phyloP scores from a whole-genome alignment of 2,888 invertebrate species.

The Chrysina gloriosa region DNA sequence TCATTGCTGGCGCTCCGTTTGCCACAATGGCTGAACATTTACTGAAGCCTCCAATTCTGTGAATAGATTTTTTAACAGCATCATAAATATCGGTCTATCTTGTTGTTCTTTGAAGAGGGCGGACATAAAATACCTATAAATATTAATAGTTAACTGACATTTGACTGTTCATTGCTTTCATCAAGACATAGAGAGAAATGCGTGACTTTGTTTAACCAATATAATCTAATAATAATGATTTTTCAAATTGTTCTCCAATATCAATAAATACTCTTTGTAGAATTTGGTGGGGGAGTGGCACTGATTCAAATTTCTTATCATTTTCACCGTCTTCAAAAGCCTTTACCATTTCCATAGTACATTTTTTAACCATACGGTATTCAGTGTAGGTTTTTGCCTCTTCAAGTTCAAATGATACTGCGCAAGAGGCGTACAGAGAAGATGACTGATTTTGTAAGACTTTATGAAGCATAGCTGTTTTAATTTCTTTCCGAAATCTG shows the following conservation, averaged over 20 bases:
- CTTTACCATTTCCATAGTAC: conserved; percentile 37
- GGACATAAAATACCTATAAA: conserved; percentile 28
- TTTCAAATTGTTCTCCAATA: conserved; percentile 14
- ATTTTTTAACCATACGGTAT: conserved; percentile 39
- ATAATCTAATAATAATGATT: conserved; percentile 10
- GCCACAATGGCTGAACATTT: conserved; percentile 39
- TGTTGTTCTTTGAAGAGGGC: conserved; percentile 26
- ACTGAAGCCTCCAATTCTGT: conserved; percentile 20
- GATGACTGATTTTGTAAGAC: background rate
- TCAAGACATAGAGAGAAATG: conserved; percentile 28
- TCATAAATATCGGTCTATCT: conserved; percentile 16
- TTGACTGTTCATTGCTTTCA: conserved; percentile 25
- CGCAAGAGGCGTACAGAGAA: background rate
- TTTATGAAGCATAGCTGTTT: background rate
- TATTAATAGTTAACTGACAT: conserved; percentile 32
- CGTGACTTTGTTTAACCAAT: background rate
- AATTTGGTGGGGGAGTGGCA: conserved; percentile 44
- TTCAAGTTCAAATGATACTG: conserved; percentile 37
- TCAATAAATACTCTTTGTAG: conserved; percentile 22
- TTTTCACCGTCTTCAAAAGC: conserved; percentile 42
- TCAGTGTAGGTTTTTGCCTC: conserved; percentile 44
- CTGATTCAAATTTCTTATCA: conserved; percentile 42
- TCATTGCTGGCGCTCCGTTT: conserved; percentile 44
- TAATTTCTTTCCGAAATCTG: background rate
- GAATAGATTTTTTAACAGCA: conserved; percentile 23